Conservation (phyloP, 2,888 invertebrate species). For the Glaucopsyche alexis region DNA sequence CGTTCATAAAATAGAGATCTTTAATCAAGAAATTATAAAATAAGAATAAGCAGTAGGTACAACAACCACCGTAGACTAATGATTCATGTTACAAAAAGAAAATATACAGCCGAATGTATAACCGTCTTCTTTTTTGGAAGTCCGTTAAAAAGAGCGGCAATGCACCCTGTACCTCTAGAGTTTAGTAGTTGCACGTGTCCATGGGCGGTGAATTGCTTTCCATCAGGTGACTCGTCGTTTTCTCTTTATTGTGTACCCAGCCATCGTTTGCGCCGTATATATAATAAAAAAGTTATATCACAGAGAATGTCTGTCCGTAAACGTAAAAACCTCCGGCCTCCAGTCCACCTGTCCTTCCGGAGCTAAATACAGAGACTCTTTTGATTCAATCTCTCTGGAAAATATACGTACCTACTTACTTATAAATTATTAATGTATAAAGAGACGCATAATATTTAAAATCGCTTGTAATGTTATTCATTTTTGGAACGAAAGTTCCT, state of each 20-base stretch:
- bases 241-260: background rate
- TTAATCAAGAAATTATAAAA: background rate
- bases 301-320: background rate
- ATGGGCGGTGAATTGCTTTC: background rate
- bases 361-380: background rate
- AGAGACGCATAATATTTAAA: background rate
- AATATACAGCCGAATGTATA: too few relatives aligned
- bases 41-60: too few relatives aligned
- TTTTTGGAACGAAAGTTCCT: too few relatives aligned
- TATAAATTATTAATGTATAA: background rate
- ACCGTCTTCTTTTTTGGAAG: too few relatives aligned
- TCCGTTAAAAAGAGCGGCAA: too few relatives aligned
- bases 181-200: too few relatives aligned
- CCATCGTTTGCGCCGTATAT: background rate
- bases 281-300: background rate
- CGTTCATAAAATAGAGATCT: background rate
- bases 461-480: background rate
- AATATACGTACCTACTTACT: too few relatives aligned
- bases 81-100: too few relatives aligned
- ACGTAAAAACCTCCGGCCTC: conserved; percentile 12
- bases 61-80: too few relatives aligned
- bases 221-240: background rate
- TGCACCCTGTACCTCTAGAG: too few relatives aligned
- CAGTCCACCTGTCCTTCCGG: conserved; percentile 4
- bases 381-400: background rate